A percentile compares a stretch with the other conserved stretches of the same genome.
These are phyloP conservation scores for Catamblyrhynchus diadema DNA, from an alignment of 2,797 vertebrate species.

Conservation along the genomic window DNA sequence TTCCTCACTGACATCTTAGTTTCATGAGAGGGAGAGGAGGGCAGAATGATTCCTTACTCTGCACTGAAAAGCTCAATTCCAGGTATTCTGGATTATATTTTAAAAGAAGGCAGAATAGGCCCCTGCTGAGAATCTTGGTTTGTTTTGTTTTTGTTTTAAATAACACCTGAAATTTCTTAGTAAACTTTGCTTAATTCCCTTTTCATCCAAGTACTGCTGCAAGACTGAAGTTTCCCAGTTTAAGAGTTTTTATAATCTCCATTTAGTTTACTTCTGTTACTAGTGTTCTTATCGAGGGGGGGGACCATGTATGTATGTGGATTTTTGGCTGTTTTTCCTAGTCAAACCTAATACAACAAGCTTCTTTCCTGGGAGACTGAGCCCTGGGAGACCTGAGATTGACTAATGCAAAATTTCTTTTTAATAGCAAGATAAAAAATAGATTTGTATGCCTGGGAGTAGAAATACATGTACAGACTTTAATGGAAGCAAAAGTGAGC, in stretches of 20 bases:
- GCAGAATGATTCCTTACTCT: neutral
- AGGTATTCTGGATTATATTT: neutral
- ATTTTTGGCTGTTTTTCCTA: neutral
- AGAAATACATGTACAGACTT: neutral
- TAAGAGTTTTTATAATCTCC: neutral
- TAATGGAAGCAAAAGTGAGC: neutral
- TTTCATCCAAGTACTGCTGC: neutral
- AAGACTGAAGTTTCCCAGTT: neutral
- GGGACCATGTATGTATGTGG: fast-evolving
- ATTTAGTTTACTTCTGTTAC: neutral
- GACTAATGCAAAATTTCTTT: neutral
- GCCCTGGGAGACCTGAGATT: neutral
- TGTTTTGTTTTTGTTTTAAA: too few relatives aligned
- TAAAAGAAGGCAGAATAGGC: neutral
- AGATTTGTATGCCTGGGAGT: neutral
- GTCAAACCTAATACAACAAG: neutral
- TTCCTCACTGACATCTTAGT: neutral
- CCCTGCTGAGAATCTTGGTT: neutral
- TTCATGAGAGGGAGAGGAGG: neutral
- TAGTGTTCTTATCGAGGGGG: neutral
- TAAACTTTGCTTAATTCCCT: neutral
- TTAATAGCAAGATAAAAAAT: neutral
- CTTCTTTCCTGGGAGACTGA: neutral
- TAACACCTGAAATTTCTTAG: neutral
- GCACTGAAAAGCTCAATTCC: neutral